Evolutionary conservation across 2,113 vertebrate species (phyloP).

Genomic region (Corydoras maculifer): DNA sequence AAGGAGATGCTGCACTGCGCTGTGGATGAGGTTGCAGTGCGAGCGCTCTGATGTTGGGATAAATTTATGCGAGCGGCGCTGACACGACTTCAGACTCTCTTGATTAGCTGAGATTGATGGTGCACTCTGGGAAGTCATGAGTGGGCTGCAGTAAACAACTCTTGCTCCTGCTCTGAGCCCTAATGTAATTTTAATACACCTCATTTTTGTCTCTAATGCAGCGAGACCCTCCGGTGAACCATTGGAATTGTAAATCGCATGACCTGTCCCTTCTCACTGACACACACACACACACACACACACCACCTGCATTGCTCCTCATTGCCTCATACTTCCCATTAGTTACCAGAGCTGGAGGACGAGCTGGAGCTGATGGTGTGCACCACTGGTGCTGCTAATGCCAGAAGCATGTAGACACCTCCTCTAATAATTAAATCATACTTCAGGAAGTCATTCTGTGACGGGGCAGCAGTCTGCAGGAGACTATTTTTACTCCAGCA

Average conservation of each 20-base stretch:
- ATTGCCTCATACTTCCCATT: too few relatives aligned
- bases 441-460: too few relatives aligned
- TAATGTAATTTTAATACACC: slow-evolving; percentile 20
- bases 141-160: slow-evolving; percentile 10
- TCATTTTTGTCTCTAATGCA: slow-evolving; percentile 19
- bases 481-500: too few relatives aligned
- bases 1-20: too few relatives aligned
- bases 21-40: background rate
- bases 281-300: slow-evolving; percentile 15
- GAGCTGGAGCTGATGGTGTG: too few relatives aligned
- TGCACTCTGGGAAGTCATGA: background rate
- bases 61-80: background rate
- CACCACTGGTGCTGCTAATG: too few relatives aligned
- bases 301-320: too few relatives aligned
- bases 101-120: slow-evolving; percentile 15
- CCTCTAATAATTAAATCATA: too few relatives aligned
- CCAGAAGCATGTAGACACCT: too few relatives aligned
- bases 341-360: too few relatives aligned
- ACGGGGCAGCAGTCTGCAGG: too few relatives aligned
- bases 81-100: background rate
- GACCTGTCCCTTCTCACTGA: slow-evolving; percentile 2
- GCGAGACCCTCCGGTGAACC: slow-evolving; percentile 5
- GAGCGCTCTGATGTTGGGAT: background rate
- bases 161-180: slow-evolving; percentile 1
- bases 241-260: slow-evolving; percentile 27